These are phyloP conservation scores for Conus canariensis DNA, from an alignment of 2,888 invertebrate genomes.

Conservation along the genomic window DNA sequence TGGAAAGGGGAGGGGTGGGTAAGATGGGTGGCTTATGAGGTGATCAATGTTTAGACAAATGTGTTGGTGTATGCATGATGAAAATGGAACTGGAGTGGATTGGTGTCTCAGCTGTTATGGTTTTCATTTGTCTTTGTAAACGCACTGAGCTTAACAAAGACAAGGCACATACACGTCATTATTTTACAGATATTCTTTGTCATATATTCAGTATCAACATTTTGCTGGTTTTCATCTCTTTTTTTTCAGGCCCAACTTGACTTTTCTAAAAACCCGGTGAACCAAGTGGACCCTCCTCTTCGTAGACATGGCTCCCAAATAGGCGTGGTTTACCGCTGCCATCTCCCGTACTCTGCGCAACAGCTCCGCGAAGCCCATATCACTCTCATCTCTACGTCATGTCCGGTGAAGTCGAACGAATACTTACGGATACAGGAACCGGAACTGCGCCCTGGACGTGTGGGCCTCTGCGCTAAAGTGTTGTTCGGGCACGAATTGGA, in stretches of 20 bases:
- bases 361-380: background rate
- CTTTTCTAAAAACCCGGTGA: background rate
- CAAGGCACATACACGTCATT: too few relatives aligned
- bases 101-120: too few relatives aligned
- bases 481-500: slow-evolving; percentile 30
- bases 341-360: background rate
- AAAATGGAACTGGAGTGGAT: too few relatives aligned
- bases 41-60: too few relatives aligned
- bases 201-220: too few relatives aligned
- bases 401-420: background rate
- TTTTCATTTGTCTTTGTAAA: too few relatives aligned
- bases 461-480: slow-evolving; percentile 24
- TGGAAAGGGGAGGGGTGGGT: too few relatives aligned
- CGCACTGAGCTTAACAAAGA: too few relatives aligned
- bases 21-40: too few relatives aligned
- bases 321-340: background rate
- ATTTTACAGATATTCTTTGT: too few relatives aligned
- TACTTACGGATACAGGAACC: background rate
- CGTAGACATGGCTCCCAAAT: background rate
- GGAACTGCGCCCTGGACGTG: background rate
- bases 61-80: too few relatives aligned
- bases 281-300: background rate
- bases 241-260: background rate
- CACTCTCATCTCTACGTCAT: background rate
- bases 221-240: background rate